phyloP scores from a whole-genome alignment of 2,888 invertebrate species.

The Opisthograptis luteolata region DNA sequence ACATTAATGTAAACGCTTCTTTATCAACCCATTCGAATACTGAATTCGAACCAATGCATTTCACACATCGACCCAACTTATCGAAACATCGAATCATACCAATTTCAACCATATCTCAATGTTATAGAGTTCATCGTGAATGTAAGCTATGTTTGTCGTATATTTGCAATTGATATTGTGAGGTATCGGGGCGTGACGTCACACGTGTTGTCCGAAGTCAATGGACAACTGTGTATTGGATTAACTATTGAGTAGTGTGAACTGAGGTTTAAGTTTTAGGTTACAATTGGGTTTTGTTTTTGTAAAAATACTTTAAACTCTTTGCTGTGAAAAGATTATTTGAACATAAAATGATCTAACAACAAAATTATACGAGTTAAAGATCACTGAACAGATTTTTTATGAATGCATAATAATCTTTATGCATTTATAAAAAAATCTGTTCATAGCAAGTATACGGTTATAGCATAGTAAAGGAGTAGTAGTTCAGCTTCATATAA shows the following conservation, averaged over 20 bases:
- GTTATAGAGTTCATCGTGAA: neutral
- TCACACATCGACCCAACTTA: conserved; percentile 26
- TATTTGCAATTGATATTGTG: conserved; percentile 51
- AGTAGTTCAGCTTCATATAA: too few relatives aligned
- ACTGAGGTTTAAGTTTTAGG: neutral
- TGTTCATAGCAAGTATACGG: too few relatives aligned
- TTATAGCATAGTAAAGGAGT: too few relatives aligned
- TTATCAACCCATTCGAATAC: conserved; percentile 47
- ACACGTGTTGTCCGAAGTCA: conserved; percentile 49
- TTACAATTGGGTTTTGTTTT: too few relatives aligned
- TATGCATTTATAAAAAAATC: too few relatives aligned
- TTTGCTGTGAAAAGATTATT: too few relatives aligned
- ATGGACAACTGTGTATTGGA: conserved; percentile 19
- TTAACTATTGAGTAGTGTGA: neutral
- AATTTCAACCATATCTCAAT: conserved; percentile 27
- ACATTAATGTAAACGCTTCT: conserved; percentile 34
- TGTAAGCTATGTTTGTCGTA: conserved; percentile 33
- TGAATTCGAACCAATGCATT: conserved; percentile 55
- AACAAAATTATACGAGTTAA: too few relatives aligned
- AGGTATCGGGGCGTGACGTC: conserved; percentile 56
- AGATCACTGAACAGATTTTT: too few relatives aligned
- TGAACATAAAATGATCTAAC: too few relatives aligned
- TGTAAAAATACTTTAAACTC: too few relatives aligned
- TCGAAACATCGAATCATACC: neutral
- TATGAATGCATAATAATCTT: too few relatives aligned